phyloP scores from a whole-genome alignment of 53 echinoderm and acorn worm genomes.

The Actinopyga echinites region DNA sequence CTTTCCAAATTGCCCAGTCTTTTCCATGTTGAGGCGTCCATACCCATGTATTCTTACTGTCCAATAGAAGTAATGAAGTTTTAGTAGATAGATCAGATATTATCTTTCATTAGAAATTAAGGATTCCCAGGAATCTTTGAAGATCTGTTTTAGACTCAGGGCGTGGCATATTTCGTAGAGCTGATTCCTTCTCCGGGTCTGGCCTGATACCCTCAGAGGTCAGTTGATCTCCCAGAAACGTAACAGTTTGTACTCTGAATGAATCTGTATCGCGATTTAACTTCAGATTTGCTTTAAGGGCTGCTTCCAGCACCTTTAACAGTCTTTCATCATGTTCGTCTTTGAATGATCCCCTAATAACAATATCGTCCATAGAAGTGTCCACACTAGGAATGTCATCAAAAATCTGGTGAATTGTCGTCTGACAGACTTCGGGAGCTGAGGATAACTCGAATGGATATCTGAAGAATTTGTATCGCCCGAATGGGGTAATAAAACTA shows the following conservation, averaged over 20 bases:
- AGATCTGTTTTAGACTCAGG: slow-evolving; percentile 46
- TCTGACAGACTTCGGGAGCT: slow-evolving; percentile 66
- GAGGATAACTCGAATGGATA: slow-evolving; percentile 59
- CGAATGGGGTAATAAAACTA: slow-evolving; percentile 57
- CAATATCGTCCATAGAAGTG: slow-evolving; percentile 47
- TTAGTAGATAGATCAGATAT: slow-evolving; percentile 39
- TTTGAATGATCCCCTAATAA: slow-evolving; percentile 56
- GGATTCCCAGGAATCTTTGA: slow-evolving; percentile 58
- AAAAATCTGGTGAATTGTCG: slow-evolving; percentile 37
- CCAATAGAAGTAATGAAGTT: not conserved
- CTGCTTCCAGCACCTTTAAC: slow-evolving; percentile 44
- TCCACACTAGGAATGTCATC: slow-evolving; percentile 8
- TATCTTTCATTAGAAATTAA: slow-evolving; percentile 47
- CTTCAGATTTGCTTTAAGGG: slow-evolving; percentile 1
- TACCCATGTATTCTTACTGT: not conserved
- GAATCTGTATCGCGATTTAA: not conserved
- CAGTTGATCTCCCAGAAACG: not conserved
- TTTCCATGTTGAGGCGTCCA: not conserved
- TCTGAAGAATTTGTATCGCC: slow-evolving; percentile 58
- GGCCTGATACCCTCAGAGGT: not conserved
- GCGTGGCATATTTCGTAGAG: slow-evolving; percentile 59
- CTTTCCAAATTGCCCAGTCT: not conserved
- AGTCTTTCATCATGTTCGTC: slow-evolving; percentile 63
- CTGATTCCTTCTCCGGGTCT: slow-evolving; percentile 47
- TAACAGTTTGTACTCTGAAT: not conserved